phyloP scores from a whole-genome alignment of 2,113 vertebrate species.

The Microcebus tavaratra region DNA sequence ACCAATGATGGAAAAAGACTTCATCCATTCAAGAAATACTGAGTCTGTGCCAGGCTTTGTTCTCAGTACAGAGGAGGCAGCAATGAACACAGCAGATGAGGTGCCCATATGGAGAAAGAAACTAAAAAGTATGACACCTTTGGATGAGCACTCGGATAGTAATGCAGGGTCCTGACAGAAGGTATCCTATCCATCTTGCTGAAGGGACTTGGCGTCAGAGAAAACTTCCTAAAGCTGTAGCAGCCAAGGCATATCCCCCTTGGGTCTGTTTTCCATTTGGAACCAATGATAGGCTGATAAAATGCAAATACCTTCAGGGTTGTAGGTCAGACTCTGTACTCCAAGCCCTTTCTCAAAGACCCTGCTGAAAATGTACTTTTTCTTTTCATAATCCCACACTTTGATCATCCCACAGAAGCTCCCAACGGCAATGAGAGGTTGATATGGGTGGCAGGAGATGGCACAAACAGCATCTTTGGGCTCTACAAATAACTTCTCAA shows the following conservation, averaged over 20 bases:
- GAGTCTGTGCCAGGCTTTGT: no score
- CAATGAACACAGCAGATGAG: neutral
- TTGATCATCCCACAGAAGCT: conserved; percentile 89
- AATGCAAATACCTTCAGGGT: conserved; percentile 88
- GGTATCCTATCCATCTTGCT: accelerated
- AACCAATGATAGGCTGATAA: accelerated
- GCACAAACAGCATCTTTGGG: conserved; percentile 85
- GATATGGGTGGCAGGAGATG: conserved; percentile 90
- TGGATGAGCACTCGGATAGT: neutral
- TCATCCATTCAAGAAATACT: neutral
- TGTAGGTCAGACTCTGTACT: conserved; percentile 90
- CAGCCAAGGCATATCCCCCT: neutral
- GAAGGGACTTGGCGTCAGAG: accelerated
- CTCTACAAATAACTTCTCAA: conserved; percentile 86
- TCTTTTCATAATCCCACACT: conserved; percentile 89
- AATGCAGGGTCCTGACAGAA: neutral
- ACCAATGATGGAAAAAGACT: accelerated
- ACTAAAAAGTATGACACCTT: neutral
- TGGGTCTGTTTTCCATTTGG: neutral
- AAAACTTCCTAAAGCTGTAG: neutral
- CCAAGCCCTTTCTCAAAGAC: conserved; percentile 83
- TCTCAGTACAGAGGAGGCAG: neutral
- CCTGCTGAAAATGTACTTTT: conserved; percentile 84
- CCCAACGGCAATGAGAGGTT: conserved; percentile 86
- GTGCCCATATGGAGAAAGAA: neutral